These are phyloP conservation scores for Dexiosoma caninum DNA, from an alignment of 2,888 invertebrate species.

Conservation along the genomic window DNA sequence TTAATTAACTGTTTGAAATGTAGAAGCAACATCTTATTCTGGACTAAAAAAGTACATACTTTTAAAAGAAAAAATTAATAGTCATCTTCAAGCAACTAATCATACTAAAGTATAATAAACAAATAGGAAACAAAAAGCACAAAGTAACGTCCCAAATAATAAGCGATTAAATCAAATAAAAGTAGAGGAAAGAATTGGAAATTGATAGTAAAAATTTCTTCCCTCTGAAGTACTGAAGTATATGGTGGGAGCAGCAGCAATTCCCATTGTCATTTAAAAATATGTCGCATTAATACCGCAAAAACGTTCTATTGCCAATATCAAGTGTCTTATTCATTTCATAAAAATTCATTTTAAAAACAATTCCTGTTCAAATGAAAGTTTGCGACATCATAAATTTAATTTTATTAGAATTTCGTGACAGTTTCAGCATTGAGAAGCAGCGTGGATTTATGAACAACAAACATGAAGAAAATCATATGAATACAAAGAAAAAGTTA, in stretches of 20 bases:
- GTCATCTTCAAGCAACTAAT: neutral
- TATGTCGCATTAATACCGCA: neutral
- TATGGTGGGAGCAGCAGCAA: neutral
- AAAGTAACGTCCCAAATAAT: conserved; percentile 36
- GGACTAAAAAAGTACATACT: too few relatives aligned
- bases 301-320: neutral
- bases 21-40: too few relatives aligned
- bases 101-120: conserved; percentile 9
- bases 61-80: neutral
- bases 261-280: neutral
- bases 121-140: neutral
- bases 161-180: conserved; percentile 1
- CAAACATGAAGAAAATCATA: neutral
- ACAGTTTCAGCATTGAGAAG: conserved; percentile 38
- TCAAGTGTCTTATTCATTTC: neutral
- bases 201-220: neutral
- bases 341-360: neutral
- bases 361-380: conserved; percentile 31
- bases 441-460: conserved; percentile 11
- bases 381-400: conserved; percentile 58
- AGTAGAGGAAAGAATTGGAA: neutral
- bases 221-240: neutral
- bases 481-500: neutral
- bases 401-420: conserved; percentile 56
- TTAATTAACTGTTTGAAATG: too few relatives aligned